Evolutionary conservation across 1,140 invertebrate genomes (phyloP).

Genomic region (Drosophila gunungcola): DNA sequence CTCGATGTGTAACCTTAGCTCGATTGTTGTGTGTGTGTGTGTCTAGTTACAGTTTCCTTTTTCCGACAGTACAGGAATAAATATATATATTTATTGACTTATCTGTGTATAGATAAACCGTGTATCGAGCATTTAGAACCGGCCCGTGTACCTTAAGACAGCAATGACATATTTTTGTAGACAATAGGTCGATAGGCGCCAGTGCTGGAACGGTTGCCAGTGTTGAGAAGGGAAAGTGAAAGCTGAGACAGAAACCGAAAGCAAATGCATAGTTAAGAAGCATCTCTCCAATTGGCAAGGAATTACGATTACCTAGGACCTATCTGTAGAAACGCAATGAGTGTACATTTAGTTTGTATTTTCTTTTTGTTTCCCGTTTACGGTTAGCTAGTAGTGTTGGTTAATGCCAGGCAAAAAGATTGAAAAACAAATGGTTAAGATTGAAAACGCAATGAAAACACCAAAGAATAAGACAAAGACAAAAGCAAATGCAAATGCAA

Average conservation of each 20-base stretch:
- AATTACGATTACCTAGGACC: not conserved
- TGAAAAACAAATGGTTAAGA: conserved; percentile 54
- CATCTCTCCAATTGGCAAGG: not conserved
- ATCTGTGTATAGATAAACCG: not conserved
- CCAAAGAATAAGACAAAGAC: conserved; percentile 54
- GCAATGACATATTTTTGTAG: conserved; percentile 34
- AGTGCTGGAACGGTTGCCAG: not conserved
- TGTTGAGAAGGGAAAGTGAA: not conserved
- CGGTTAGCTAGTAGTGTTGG: conserved; percentile 41
- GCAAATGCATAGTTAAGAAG: conserved; percentile 54
- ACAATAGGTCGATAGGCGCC: conserved; percentile 17
- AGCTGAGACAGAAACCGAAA: conserved; percentile 21
- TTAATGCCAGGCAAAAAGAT: conserved; percentile 20
- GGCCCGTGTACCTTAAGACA: conserved; percentile 8
- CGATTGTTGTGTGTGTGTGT: conserved; percentile 8
- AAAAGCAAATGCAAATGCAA: conserved; percentile 37
- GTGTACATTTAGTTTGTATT: conserved; percentile 3
- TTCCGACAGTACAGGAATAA: not conserved
- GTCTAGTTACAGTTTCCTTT: conserved; percentile 4
- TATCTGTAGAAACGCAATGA: conserved; percentile 19
- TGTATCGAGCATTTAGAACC: conserved; percentile 12
- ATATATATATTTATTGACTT: conserved; percentile 4
- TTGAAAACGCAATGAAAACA: conserved; percentile 74
- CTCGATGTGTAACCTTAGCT: conserved; percentile 5
- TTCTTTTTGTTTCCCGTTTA: conserved; percentile 5